A percentile compares a stretch with the other conserved stretches of the same genome.
Evolutionary conservation across 2,797 vertebrate species (phyloP).

Genomic region (Amblyopsis hoosieri): DNA sequence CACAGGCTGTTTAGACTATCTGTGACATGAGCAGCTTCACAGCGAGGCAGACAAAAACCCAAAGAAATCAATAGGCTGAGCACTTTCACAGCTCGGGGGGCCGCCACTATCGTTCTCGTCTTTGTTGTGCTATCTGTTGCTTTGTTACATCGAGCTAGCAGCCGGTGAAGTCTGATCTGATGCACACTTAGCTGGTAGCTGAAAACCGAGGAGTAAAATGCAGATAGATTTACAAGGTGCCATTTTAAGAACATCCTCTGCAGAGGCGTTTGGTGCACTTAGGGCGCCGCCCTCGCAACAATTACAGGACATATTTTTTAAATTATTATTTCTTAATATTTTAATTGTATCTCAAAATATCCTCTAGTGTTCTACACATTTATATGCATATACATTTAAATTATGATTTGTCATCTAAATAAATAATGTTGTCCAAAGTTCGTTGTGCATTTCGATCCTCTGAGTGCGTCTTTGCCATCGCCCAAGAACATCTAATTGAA

Average conservation of each 20-base stretch:
- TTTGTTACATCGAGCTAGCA: conserved; percentile 10
- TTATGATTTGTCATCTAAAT: too few relatives aligned
- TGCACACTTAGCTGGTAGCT: conserved; percentile 14
- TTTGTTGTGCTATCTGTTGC: not conserved
- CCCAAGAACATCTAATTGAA: too few relatives aligned
- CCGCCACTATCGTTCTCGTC: not conserved
- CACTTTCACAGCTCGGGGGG: not conserved
- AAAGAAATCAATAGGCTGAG: conserved; percentile 41
- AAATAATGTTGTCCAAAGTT: too few relatives aligned
- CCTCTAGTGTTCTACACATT: too few relatives aligned
- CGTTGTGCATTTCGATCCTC: too few relatives aligned
- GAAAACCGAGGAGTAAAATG: not conserved
- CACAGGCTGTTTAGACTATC: conserved; percentile 34
- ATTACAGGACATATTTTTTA: too few relatives aligned
- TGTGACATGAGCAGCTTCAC: conserved; percentile 40
- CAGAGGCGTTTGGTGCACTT: too few relatives aligned
- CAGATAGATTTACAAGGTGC: conserved; percentile 15
- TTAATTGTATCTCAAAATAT: too few relatives aligned
- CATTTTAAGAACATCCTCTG: conserved; percentile 27
- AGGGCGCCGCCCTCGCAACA: too few relatives aligned
- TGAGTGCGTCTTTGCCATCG: too few relatives aligned
- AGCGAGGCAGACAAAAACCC: conserved; percentile 32
- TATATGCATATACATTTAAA: too few relatives aligned
- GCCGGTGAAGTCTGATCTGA: conserved; percentile 34
- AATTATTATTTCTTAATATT: too few relatives aligned